Evolutionary conservation across 2,113 vertebrate species (phyloP), one percentile per base, ranked within the genome.

Genomic region (Laticauda colubrina): DNA sequence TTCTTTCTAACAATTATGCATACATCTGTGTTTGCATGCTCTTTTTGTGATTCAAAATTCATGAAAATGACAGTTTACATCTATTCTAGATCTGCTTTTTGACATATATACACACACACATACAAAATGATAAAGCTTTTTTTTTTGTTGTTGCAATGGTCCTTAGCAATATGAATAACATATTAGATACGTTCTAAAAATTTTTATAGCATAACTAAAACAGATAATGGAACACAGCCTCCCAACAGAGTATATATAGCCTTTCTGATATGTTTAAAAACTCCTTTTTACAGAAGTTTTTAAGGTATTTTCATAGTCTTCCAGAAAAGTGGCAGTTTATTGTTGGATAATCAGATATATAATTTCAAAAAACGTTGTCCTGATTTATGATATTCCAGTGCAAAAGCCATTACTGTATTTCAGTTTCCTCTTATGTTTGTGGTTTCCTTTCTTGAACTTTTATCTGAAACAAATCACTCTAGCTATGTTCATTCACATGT

Each of bases 291-390:
- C 21, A 61, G 29, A 21, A n/a, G 56, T 85, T 57, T 59, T 7
- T 59, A 85, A 89, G 11, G 85, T 85, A 89, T 85, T 59, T n/a
- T 85, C 89, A 85, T 43, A n/a, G 48, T 34, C 43, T 92, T 89
- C 88, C 64, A 92, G 88, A 88, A 89, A 89, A 92, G 43, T 89
- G 89, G 23, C 53, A 92, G 43, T 24, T 85, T 55, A 89, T 39
- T 54, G 24, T n/a, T 55, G 88, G 24, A 43, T 89, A 89, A 20
- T 85, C 23, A 59, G 69, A 89, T 23, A 57, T 20, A 85, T 59
- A n/a, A n/a, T 89, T 89, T 56, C 54, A 85, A 92, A 92, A 92
- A 92, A 34, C 11, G 85, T 55, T 86, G 81, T 85, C 85, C 57
- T 89, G 89, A 59, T 29, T 85, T 10, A 48, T 92, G 90, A 24